Conservation (phyloP, 2,797 vertebrate genomes). For the Meriones psammophilus region DNA sequence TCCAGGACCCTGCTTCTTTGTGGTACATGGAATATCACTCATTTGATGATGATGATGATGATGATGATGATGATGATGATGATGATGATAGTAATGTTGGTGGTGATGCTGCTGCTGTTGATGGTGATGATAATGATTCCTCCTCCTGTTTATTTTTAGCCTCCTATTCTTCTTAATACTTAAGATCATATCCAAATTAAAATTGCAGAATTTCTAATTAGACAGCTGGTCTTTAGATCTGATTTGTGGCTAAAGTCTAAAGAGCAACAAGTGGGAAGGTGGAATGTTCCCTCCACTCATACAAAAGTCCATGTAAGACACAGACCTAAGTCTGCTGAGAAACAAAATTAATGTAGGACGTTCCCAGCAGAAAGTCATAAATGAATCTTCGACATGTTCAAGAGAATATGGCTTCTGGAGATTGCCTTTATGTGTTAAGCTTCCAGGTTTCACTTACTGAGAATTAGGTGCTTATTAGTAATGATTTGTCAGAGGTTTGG, state of each 20-base stretch:
- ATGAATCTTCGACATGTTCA: neutral
- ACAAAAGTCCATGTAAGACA: neutral
- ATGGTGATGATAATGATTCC: neutral
- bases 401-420: neutral
- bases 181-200: neutral
- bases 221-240: neutral
- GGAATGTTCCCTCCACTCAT: neutral
- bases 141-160: neutral
- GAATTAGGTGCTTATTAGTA: neutral
- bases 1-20: neutral
- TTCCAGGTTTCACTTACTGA: neutral
- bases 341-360: neutral
- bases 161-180: neutral
- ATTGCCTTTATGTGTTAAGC: neutral
- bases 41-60: too few species aligned
- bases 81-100: neutral
- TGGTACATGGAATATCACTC: slow-evolving; percentile 7
- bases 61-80: neutral
- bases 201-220: neutral
- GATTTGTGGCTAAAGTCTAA: neutral
- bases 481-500: neutral
- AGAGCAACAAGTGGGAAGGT: neutral
- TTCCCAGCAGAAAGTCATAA: neutral
- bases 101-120: neutral
- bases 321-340: neutral